Evolutionary conservation across 2,888 invertebrate species (phyloP), one percentile per base, ranked within the genome.

Genomic region (Heliconius ismenius): DNA sequence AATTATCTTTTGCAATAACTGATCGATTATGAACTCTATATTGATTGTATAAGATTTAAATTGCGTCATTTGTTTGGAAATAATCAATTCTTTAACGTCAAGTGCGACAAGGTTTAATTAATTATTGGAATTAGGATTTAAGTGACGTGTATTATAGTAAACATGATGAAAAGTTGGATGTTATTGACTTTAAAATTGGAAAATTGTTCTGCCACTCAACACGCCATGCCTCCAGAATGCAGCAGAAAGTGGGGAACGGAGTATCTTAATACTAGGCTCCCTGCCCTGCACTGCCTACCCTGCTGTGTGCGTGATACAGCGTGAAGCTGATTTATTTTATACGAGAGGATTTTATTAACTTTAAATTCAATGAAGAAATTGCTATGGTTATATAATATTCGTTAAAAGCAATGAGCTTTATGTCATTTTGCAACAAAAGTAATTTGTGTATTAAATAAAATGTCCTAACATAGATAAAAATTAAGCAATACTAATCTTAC

Each of bases 1-100:
- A 86, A 85, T 84, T 84, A 84, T 83, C 79, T 79, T 24, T 79
- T 60, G 63, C 54, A 36, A 74, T 65, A 62, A 67, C 54, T 62
- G 75, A 58, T 76, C 58, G 65, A 84, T 76, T 79, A 72, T 80
- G 69, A 74, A 78, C 83, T 78, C 36, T 84, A 81, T 32, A 1
- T 1, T 26, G 28, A n/a, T 60, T 78, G 32, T 67, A 75, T 75
- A 81, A 79, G 74, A 75, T 74, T 78, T 79, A 82, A 58, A 67
- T 73, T 83, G 79, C 82, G 77, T 72, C 77, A 75, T 62, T 67
- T 26, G 75, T 76, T 76, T 77, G 79, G 80, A 49, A n/a, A 36
- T 32, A 36, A 73, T 64, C n/a, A 68, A 64, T 75, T 76, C 76
- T 68, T 73, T 54, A 36, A 64, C 64, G 36, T 36, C 36, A n/a